Base-by-base conservation (phyloP, 2,113 vertebrate genomes). In the Vulpes vulpes region DNA sequence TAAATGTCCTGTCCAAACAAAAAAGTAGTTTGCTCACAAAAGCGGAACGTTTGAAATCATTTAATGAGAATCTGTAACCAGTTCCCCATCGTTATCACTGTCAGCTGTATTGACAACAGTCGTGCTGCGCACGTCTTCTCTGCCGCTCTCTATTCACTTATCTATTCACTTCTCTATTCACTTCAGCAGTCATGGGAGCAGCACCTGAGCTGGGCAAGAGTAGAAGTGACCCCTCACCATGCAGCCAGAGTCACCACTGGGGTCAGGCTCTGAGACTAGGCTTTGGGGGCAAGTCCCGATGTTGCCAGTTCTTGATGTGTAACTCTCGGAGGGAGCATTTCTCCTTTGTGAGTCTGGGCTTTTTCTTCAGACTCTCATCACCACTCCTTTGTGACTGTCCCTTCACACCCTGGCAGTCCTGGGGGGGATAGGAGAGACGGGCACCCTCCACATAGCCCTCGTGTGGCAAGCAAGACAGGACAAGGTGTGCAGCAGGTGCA, bases 241-340 rank as follows among this genome's bases (percentile, higher is more conserved):
- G 16, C 20, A 10, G 60, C 35, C 0, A 0, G 17, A 2, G 3
- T 0, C 1, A 8, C 60, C 32, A 23, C 4, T 1, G 3, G 16
- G 0, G 2, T 2, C 0, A 1, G 30, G 59, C 73, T 59, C 27
- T 17, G 32, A 32, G 23, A 4, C 2, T 8, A 20, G 71, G 20
- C 43, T 53, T 22, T 0, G 0, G 0, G 5, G 5, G 11, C 17
- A 1, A 5, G 27, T 35, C 30, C 51, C 2, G 0, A 5, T 6
- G 27, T 62, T 30, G 30, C 35, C 2, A 0, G n/a, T 69, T 59
- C 20, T 10, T 22, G 53, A 32, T 7, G 5, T 53, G n/a, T 3
- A 12, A 8, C n/a, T 11, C 67, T 59, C 4, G 12, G 11, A 12
- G 53, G 14, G 11, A 57, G 25, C 8, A 0, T 51, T 23, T 82